Base-by-base conservation (phyloP, 1,140 invertebrate genomes). In the Aphelinus certus region DNA sequence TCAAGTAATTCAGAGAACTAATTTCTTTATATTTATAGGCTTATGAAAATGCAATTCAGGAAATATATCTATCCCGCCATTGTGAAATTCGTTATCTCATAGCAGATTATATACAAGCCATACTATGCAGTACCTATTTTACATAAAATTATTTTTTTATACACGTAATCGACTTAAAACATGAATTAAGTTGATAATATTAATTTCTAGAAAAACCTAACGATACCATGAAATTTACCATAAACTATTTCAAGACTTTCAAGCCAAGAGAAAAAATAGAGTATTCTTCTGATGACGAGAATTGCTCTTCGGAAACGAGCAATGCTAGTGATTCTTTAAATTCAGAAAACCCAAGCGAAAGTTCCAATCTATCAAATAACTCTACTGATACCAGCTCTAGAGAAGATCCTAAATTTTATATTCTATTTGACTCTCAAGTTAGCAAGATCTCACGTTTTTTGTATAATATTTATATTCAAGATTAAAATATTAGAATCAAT, bases 201-300 rank as follows among this genome's bases (percentile, higher is more conserved):
- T 68, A 51, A 49, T 71, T 77, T 72, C 10, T 61, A 78, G 83
- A 91, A n/a, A 90, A 90, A 76, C 91, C 91, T 2, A 79, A 86
- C 26, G 89, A 92, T 56, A 87, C 91, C 10, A 73, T 91, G 62
- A 85, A 89, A 58, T 92, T 92, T 78, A 92, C 91, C 1, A 86
- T 88, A 53, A 88, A 91, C 71, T 90, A 91, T 80, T 92, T 92
- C 80, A 83, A 86, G 58, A 26, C 26, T 26, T 26, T 26, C 26
- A 26, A 26, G 26, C 26, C 26, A 26, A 26, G 26, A 26, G 26
- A 26, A 26, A 26, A 26, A 26, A 26, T 26, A 26, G 26, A 26
- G 26, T 26, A 26, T 26, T 26, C 26, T 26, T 26, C 26, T 26
- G 26, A 26, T 26, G 26, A 26, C 26, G 26, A 26, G 26, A 26